Conservation (phyloP, 2,113 vertebrate genomes). For the Probosciger aterrimus region DNA sequence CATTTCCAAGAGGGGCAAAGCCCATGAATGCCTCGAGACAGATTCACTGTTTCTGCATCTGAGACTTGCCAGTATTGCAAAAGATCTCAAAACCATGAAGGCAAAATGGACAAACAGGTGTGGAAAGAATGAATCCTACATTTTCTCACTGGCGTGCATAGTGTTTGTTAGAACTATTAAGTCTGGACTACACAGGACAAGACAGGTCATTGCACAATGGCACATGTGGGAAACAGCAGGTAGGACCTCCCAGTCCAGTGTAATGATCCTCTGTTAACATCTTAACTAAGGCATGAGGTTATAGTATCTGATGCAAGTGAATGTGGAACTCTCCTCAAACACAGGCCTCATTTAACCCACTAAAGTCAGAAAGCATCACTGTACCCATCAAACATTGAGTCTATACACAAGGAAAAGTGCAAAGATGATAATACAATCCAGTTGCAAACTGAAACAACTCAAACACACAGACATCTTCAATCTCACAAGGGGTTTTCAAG, state of each 20-base stretch:
- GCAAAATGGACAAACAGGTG: neutral
- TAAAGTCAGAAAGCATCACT: neutral
- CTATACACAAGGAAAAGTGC: neutral
- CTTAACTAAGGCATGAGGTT: neutral
- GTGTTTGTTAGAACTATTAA: neutral
- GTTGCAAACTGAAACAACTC: neutral
- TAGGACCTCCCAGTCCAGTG: neutral
- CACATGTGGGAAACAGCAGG: neutral
- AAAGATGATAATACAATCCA: neutral
- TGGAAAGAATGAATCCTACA: neutral
- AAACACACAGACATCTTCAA: neutral
- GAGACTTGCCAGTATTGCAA: neutral
- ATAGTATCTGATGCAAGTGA: neutral
- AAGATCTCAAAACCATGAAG: neutral
- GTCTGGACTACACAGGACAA: neutral
- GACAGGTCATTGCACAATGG: neutral
- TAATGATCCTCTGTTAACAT: neutral
- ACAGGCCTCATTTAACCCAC: neutral
- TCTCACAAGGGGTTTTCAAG: accelerated
- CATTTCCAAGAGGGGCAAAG: neutral
- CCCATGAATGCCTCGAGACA: neutral
- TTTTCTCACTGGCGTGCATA: neutral
- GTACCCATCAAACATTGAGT: accelerated
- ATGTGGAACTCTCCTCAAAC: neutral
- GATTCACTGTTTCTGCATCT: neutral